A percentile compares a stretch with the other conserved stretches of the same genome.
Evolutionary conservation across 2,797 vertebrate genomes (phyloP).

Genomic region (Myiotriccus ornatus): DNA sequence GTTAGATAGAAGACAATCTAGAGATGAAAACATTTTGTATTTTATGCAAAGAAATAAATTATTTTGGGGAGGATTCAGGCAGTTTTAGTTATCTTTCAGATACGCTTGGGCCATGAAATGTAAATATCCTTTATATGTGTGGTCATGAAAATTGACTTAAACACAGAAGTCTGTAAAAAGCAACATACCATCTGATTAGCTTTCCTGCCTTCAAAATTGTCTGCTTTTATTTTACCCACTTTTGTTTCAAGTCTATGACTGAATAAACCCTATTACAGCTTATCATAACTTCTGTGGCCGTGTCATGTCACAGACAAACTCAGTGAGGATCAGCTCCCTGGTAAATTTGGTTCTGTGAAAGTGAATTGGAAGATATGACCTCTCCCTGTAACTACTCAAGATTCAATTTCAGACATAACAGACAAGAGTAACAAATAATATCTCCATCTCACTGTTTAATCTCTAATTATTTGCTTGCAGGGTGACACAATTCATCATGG

Average conservation of each 20-base stretch:
- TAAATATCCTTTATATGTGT: not conserved
- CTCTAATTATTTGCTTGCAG: not conserved
- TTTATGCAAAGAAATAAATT: fast-evolving
- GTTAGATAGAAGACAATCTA: not conserved
- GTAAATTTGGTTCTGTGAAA: not conserved
- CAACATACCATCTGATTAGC: not conserved
- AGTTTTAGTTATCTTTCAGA: not conserved
- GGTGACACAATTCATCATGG: not conserved
- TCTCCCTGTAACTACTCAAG: not conserved
- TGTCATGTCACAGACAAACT: not conserved
- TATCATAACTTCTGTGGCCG: not conserved
- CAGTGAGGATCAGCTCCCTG: not conserved
- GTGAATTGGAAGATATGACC: not conserved
- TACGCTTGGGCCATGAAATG: not conserved
- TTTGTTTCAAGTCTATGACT: not conserved
- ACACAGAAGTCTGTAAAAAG: not conserved
- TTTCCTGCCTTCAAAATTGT: not conserved
- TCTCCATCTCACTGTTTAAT: not conserved
- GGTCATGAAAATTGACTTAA: not conserved
- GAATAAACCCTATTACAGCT: not conserved
- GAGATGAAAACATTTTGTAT: not conserved
- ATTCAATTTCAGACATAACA: not conserved
- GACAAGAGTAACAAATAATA: not conserved
- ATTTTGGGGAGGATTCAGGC: fast-evolving
- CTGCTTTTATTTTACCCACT: not conserved